phyloP scores from a whole-genome alignment of 2,888 invertebrate genomes.

The Aleiodes alternator region DNA sequence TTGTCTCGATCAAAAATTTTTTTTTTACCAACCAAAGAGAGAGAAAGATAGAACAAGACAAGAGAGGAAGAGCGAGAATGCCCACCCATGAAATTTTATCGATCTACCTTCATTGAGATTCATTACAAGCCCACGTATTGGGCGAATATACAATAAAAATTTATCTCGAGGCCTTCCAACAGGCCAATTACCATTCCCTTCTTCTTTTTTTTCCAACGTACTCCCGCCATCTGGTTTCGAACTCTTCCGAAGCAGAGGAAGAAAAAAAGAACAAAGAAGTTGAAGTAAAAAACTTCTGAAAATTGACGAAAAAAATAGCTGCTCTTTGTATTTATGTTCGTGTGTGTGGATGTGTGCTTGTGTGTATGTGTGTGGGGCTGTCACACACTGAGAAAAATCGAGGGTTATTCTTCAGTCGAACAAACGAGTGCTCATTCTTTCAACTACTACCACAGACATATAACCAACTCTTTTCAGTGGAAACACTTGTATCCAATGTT shows the following conservation, averaged over 20 bases:
- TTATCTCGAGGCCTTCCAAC: constrained; percentile 37
- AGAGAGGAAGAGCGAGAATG: not conserved
- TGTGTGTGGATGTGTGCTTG: too few relatives aligned
- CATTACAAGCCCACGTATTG: constrained; percentile 38
- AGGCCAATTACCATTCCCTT: constrained; percentile 35
- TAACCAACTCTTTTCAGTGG: not conserved
- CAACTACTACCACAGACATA: not conserved
- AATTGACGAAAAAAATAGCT: constrained; percentile 11
- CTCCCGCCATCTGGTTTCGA: constrained; percentile 30
- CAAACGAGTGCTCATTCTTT: constrained; percentile 14
- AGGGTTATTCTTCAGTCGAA: constrained; percentile 17
- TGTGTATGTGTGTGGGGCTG: not conserved
- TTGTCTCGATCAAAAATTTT: constrained; percentile 7
- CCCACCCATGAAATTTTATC: constrained; percentile 43
- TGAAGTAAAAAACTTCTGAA: constrained; percentile 9
- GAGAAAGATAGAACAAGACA: too few relatives aligned
- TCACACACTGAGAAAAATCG: not conserved
- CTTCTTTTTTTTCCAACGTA: constrained; percentile 26
- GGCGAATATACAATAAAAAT: constrained; percentile 39
- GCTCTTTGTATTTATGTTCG: not conserved
- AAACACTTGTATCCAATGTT: constrained; percentile 6
- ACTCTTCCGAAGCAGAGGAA: constrained; percentile 3
- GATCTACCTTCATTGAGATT: constrained; percentile 48
- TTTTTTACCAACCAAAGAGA: not conserved
- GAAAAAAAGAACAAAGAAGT: not conserved